Evolutionary conservation across 2,113 vertebrate species (phyloP), one percentile per base, ranked within the genome.

Genomic region (Gallinago paraguaiae): DNA sequence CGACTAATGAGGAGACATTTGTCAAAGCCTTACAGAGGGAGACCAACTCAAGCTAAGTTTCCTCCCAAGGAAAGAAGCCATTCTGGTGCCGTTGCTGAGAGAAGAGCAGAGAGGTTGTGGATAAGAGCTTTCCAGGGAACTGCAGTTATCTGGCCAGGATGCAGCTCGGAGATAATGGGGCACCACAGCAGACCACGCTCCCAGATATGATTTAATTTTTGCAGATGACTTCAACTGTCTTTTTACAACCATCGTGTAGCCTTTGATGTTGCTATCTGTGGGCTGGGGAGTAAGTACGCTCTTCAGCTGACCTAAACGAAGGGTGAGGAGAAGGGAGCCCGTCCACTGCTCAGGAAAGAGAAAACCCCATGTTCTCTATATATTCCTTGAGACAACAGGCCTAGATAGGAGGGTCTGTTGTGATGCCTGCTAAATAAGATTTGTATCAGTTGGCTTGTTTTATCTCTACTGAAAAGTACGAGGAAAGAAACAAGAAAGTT

Each of bases 1-100:
- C 78, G 90, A 67, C 71, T 90, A 92, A 95, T 20, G 90, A 96
- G 75, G 30, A 86, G 68, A 57, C 25, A 39, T 96, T 97, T 94
- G 87, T 96, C 86, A 95, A 83, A 90, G 83, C 31, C 48, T 35
- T 84, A 37, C 11, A 3, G 63, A 39, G 89, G 88, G 51, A 91
- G 45, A 60, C 41, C 91, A 88, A 68, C 54, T 53, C 37, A 56
- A 86, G 41, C 46, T 63, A 56, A 71, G 76, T 48, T 77, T 50
- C 54, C 64, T 69, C 43, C 39, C 56, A 92, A 81, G 83, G 76
- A 80, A 91, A 67, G 4, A 12, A 79, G 50, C 27, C 2, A 4
- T 39, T 88, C 17, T 68, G 65, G 43, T 92, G 92, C 67, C 39
- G 3, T n/a, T 82, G 65, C 68, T 67, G 94, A 78, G 88, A 69